Conservation (phyloP, 2,113 vertebrate genomes). For the Actenoides lindsayi region DNA sequence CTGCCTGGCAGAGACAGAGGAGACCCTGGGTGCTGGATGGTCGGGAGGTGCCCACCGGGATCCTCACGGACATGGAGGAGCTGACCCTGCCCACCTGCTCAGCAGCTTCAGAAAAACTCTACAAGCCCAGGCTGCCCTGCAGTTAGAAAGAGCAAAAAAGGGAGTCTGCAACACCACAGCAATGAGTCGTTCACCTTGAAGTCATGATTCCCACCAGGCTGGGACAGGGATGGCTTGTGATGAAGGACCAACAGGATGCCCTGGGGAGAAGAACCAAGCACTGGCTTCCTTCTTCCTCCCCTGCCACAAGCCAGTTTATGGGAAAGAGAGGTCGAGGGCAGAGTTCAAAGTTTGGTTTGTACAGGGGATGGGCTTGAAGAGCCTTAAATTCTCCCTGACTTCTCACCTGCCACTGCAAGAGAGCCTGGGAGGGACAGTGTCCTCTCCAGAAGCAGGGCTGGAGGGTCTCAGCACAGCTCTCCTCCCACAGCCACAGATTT, state of each 20-base stretch:
- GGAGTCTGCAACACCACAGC: rapidly evolving
- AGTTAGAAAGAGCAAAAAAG: background rate
- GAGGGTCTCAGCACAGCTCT: background rate
- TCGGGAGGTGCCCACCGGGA: background rate
- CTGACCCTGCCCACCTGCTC: background rate
- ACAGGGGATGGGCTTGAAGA: background rate
- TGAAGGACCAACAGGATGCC: background rate
- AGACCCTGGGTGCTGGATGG: background rate
- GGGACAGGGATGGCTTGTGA: background rate
- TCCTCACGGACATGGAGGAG: rapidly evolving
- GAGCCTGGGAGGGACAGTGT: background rate
- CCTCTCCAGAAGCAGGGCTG: background rate
- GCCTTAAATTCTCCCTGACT: rapidly evolving
- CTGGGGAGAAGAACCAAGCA: background rate
- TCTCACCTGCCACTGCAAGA: rapidly evolving
- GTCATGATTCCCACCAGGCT: background rate
- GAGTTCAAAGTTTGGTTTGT: background rate
- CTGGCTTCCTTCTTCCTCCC: background rate
- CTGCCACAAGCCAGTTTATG: rapidly evolving
- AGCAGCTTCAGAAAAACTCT: background rate
- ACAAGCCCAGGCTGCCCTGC: background rate
- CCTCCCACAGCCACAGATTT: rapidly evolving
- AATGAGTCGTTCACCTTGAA: rapidly evolving
- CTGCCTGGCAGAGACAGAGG: background rate
- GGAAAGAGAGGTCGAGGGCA: background rate